Evolutionary conservation across 2,113 vertebrate species (phyloP), one percentile per base, ranked within the genome.

Genomic region (Trogon surrucura): DNA sequence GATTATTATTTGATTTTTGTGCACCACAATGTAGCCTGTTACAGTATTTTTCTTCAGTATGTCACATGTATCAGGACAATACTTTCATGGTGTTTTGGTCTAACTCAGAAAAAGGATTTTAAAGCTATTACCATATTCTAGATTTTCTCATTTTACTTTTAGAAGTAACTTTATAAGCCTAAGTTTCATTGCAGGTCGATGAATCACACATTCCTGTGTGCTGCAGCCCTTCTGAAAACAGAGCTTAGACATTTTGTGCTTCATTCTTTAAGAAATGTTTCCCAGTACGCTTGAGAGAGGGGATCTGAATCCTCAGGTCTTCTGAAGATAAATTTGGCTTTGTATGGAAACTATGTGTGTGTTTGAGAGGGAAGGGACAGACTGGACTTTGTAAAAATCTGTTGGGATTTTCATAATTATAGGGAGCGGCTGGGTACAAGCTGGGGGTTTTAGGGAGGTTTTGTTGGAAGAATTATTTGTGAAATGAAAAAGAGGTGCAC

Each of bases 191-290:
- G 45, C 79, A 85, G 50, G 54, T 23, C 58, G 50, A 22, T 94
- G 93, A 96, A 85, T 95, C 79, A 83, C 53, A 89, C 79, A 88
- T 95, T 96, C 79, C 58, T 92, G 67, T 83, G 71, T 73, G 71
- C 47, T 94, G 62, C 1, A 0, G 82, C 45, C 9, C 41, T 77
- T 91, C 50, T 20, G 71, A 94, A 85, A 90, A 80, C 18, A 75
- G 26, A 15, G 7, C 30, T 91, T 27, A 88, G 36, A 89, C 44
- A 72, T 67, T 60, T 72, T 90, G 62, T 91, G 7, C 45, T 96
- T 72, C 41, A 6, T 91, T 88, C 25, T 65, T 65, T 65, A 38
- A 53, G 62, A 70, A 65, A 44, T 50, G 16, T 58, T 73, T 21
- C 32, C 19, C 72, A 30, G 2, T 48, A 2, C 54, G 65, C 20